These are phyloP conservation scores for Stramonita haemastoma DNA, from an alignment of 2,888 invertebrate species.

Conservation along the genomic window DNA sequence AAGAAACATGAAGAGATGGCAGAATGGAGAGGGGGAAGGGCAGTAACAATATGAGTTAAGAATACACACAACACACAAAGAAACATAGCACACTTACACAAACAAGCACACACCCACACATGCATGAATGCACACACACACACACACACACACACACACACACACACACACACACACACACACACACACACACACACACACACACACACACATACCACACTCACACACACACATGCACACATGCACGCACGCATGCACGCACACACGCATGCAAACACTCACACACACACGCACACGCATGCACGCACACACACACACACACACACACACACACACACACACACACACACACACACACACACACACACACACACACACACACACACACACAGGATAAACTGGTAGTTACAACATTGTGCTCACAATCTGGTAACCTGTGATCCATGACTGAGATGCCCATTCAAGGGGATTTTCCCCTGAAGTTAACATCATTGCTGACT, in stretches of 20 bases:
- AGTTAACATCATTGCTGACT: background rate
- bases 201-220: background rate
- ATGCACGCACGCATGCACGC: background rate
- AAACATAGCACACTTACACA: too few species aligned
- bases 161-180: background rate
- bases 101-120: too few species aligned
- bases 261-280: background rate
- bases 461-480: too few species aligned
- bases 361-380: slow-evolving; percentile 32
- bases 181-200: slow-evolving; percentile 11
- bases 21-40: too few species aligned
- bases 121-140: background rate
- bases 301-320: background rate
- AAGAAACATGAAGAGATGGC: too few species aligned
- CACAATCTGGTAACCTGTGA: too few species aligned
- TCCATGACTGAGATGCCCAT: too few species aligned
- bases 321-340: slow-evolving; percentile 6
- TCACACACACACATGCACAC: slow-evolving; percentile 6
- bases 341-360: slow-evolving; percentile 26
- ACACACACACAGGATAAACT: background rate
- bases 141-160: background rate
- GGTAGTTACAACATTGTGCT: too few species aligned
- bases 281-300: slow-evolving; percentile 14
- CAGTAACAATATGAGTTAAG: too few species aligned
- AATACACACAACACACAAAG: too few species aligned